Base-by-base conservation (phyloP, 2,113 vertebrate species). In the Columbina picui region DNA sequence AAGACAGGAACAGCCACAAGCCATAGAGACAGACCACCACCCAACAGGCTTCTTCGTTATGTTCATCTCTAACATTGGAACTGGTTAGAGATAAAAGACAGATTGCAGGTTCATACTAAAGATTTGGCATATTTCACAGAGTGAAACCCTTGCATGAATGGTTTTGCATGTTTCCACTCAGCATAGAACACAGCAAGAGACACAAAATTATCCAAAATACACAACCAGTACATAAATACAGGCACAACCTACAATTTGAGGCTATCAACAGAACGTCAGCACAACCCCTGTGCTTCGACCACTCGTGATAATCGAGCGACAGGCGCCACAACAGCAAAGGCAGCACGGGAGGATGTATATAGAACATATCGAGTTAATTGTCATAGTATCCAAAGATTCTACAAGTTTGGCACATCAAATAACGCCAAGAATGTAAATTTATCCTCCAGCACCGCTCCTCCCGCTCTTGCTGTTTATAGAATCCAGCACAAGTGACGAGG, bases 391-490 rank as follows among this genome's bases (percentile, higher is more conserved):
- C 49, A 56, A 39, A 64, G 39, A 43, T 29, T 87, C 84, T 29
- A 68, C 77, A 89, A 60, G 20, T 59, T 21, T 76, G n/a, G 50
- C 32, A 67, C 47, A 68, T 16, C 34, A 50, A 78, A 14, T 32
- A 75, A 60, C 1, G 18, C 43, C 52, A 71, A 12, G 23, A 47
- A 78, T 17, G 23, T 60, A 84, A 86, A 93, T 71, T 30, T 60
- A 61, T 22, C 52, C 77, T 81, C 84, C 49, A 49, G 49, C 85
- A 81, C 19, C 4, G 1, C 4, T n/a, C 79, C 92, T 90, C 75
- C 53, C 0, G 59, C 73, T 90, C 85, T 29, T 21, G 79, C 93
- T 52, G 38, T 92, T 94, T 87, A 95, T 49, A 97, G 94, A 89
- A 41, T 27, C n/a, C 80, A 78, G 83, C 59, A 84, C 52, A 89